Evolutionary conservation across 2,797 vertebrate genomes (phyloP), one percentile per base, ranked within the genome.

Genomic region (Melanotaenia parkinsoni): DNA sequence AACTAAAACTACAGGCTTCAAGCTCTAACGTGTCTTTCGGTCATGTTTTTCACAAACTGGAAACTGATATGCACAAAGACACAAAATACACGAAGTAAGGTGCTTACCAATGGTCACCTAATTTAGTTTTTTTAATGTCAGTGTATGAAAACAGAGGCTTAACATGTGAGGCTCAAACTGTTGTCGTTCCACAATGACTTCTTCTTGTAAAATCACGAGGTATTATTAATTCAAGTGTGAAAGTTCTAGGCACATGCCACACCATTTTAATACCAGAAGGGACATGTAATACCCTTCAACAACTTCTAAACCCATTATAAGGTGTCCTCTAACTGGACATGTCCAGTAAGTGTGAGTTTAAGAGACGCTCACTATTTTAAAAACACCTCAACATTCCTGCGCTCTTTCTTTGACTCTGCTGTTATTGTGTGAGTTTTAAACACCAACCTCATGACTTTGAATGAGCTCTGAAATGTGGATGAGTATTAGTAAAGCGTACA

Each of bases 1-100:
- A 81, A 84, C 72, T 72, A 47, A 87, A 83, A 83, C 77, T 82
- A 16, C 20, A 33, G 56, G 58, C 35, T 66, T 70, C 8, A 14
- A 50, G 64, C 63, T 47, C 53, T 51, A 33, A 78, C 62, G 14
- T 20, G 62, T 40, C 56, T n/a, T 58, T 50, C 67, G 59, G 40
- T 26, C 61, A 28, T 65, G 5, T 20, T 30, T 28, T 26, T 47
- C 60, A 53, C 51, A 67, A 63, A 80, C 60, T 77, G 68, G 3
- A 28, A 45, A 24, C 16, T 51, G 13, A 54, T 13, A 7, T 26
- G 24, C 13, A 26, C 5, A 54, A 12, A 54, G 51, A 28, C 24
- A 26, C 12, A 24, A 53, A 53, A 53, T 24, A 26, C 12, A 13
- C 4, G 1, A 24, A 4, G 22, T 7, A 54, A 28, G 13, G 13